A percentile compares a stretch with the other conserved stretches of the same genome.
Conservation (phyloP, 2,797 vertebrate species). For the Paramormyrops hopkinsi region DNA sequence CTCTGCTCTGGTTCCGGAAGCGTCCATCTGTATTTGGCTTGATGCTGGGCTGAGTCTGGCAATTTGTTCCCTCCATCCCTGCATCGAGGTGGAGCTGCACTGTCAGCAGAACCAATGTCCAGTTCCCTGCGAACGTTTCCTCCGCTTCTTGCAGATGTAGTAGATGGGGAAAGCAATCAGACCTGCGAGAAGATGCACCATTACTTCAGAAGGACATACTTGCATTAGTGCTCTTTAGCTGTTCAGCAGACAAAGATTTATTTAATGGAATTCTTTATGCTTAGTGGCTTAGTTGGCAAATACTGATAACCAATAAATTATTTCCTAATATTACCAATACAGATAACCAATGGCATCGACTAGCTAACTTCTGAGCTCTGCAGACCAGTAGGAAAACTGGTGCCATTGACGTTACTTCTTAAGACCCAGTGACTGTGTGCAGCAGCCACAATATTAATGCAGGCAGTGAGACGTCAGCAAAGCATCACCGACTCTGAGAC, state of each 20-base stretch:
- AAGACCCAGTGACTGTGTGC: neutral
- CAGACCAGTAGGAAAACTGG: neutral
- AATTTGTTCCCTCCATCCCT: neutral
- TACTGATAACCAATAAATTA: neutral
- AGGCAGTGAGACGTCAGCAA: neutral
- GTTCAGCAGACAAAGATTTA: neutral
- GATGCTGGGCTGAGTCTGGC: neutral
- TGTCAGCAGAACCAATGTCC: constrained; percentile 59
- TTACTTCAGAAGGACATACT: neutral
- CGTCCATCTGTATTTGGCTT: neutral
- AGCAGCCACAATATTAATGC: neutral
- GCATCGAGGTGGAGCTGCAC: neutral
- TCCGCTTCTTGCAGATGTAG: constrained; percentile 92
- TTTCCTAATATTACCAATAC: neutral
- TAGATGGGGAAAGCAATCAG: constrained; percentile 89
- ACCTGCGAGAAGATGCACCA: constrained; percentile 55
- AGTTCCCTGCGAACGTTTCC: constrained; percentile 73
- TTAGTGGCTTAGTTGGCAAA: neutral
- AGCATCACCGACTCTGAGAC: too few species aligned
- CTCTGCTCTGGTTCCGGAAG: neutral
- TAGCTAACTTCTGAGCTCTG: neutral
- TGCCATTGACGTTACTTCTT: neutral
- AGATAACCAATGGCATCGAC: neutral
- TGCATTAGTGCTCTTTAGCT: neutral
- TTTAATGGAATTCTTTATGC: neutral